A percentile compares a stretch with the other conserved stretches of the same genome.
phyloP scores from a whole-genome alignment of 2,888 invertebrate genomes.

The Eupithecia dodoneata region DNA sequence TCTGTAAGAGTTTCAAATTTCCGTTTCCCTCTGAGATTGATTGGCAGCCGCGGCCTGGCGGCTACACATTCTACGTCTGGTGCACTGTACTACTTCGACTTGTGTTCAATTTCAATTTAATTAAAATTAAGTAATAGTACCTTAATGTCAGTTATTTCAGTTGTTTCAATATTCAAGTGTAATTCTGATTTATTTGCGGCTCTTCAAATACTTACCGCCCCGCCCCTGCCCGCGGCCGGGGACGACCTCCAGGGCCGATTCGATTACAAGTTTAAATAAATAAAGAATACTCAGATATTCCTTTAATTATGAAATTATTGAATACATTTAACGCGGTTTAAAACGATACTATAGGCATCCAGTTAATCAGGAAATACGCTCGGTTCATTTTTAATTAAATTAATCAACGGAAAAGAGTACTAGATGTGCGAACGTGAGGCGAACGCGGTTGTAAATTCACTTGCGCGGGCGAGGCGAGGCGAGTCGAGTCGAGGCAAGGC shows the following conservation, averaged over 20 bases:
- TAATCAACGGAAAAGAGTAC: neutral
- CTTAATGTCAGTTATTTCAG: neutral
- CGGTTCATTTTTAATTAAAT: neutral
- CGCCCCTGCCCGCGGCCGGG: neutral
- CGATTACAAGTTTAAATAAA: neutral
- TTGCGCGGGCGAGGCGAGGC: neutral
- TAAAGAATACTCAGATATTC: neutral
- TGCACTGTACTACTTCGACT: too few relatives aligned
- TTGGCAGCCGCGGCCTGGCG: too few relatives aligned
- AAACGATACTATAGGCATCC: neutral
- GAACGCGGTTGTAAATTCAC: too few relatives aligned
- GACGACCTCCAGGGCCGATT: neutral
- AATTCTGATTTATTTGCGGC: conserved; percentile 1
- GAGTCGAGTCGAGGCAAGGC: too few relatives aligned
- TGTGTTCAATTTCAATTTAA: too few relatives aligned
- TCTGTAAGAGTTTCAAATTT: neutral
- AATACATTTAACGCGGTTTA: neutral
- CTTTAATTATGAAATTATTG: neutral
- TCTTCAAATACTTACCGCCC: neutral
- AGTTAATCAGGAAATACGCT: neutral
- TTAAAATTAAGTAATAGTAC: too few relatives aligned
- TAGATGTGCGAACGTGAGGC: neutral
- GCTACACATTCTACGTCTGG: too few relatives aligned
- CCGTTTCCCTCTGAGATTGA: neutral
- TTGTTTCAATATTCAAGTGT: neutral